Base-by-base conservation (phyloP, 1,140 invertebrate genomes). In the Drosophila arizonae region DNA sequence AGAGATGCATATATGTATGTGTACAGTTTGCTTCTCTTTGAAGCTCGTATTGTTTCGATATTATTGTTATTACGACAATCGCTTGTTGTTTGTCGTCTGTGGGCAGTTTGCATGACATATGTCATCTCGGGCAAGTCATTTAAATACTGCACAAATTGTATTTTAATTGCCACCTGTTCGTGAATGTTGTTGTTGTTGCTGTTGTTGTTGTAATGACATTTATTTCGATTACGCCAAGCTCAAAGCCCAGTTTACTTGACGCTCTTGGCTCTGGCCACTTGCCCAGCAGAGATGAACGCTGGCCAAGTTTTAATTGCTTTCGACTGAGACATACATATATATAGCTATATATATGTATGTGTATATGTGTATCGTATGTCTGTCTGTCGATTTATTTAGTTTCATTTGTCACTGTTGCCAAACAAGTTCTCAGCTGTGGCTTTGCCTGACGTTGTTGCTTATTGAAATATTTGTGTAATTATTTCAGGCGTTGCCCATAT, bases 61-160 rank as follows among this genome's bases (percentile, higher is more conserved):
- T 17, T 36, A 41, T 48, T 30, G 41, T 46, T 46, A 54, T 62
- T 68, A 41, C 67, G 28, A 66, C 61, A 66, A 51, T 72, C 52
- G 52, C 36, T 57, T 11, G 26, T 48, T 66, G 67, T 57, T 61
- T 68, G 33, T 33, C 33, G 33, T 76, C 61, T 76, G 74, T 70
- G 76, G 46, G 72, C 76, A 68, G 71, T 73, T 73, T 80, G 81
- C 81, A 77, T 80, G 81, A 85, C 81, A 84, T 80, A 76, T 84
- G 81, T 84, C 81, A 85, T 85, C 77, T 80, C 54, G 77, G 77
- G 41, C 74, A 77, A 85, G 81, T 73, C 67, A 84, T 85, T 84
- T 84, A 84, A 84, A 85, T 84, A 81, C 63, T 85, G 79, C 71
- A 84, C 80, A 84, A 84, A 84, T 85, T 84, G 80, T 79, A 72